These are phyloP conservation scores for Pangasianodon hypophthalmus DNA, from an alignment of 2,113 vertebrate species.

Conservation along the genomic window DNA sequence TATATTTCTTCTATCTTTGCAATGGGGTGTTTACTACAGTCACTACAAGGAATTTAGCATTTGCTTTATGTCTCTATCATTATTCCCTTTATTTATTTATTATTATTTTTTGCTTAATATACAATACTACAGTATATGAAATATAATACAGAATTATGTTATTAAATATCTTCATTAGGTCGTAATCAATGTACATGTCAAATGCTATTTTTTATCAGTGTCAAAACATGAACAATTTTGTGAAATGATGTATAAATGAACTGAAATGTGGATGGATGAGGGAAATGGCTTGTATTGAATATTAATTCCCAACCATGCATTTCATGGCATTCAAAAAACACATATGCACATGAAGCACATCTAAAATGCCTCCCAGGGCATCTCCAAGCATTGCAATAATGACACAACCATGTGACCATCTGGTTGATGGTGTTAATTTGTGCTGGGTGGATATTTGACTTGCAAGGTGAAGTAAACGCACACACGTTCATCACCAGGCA, in stretches of 20 bases:
- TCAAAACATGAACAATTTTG: not conserved
- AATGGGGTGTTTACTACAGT: not conserved
- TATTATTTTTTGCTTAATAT: not conserved
- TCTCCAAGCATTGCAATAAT: not conserved
- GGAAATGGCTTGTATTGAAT: not conserved
- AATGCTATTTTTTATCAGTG: not conserved
- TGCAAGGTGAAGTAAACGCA: conserved; percentile 26
- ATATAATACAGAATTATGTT: not conserved
- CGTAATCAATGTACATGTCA: not conserved
- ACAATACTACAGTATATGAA: not conserved
- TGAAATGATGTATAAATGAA: not conserved
- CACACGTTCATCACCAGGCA: conserved; percentile 50
- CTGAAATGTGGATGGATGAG: not conserved
- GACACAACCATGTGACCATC: not conserved
- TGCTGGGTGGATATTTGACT: conserved; percentile 28
- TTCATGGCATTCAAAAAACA: not conserved
- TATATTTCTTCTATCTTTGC: not conserved
- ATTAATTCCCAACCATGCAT: not conserved
- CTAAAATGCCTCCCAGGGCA: not conserved
- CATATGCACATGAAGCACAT: not conserved
- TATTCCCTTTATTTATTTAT: not conserved
- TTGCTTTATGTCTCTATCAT: not conserved
- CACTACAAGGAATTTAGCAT: not conserved
- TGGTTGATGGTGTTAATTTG: conserved; percentile 27
- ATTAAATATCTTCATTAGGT: not conserved